Conservation (phyloP, 1,140 invertebrate genomes). For the Brachionus rotundiformis region DNA sequence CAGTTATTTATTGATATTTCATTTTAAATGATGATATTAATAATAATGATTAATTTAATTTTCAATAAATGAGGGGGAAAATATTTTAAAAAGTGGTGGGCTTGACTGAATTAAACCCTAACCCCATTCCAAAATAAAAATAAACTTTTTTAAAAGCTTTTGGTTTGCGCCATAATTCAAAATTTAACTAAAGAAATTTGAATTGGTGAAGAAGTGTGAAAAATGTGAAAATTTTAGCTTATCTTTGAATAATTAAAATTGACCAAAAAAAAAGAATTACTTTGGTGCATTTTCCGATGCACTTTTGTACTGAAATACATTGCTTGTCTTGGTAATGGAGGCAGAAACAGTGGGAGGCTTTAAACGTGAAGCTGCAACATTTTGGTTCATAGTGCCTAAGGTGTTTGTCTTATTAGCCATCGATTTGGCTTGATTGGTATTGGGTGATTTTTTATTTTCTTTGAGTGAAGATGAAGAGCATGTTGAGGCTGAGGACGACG, state of each 20-base stretch:
- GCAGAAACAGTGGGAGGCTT: conserved; percentile 1
- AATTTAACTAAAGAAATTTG: too few species aligned
- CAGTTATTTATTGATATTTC: too few species aligned
- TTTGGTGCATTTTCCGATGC: neutral
- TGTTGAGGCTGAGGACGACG: conserved; percentile 12
- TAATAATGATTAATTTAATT: too few species aligned
- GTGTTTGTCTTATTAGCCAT: neutral
- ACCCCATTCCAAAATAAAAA: too few species aligned
- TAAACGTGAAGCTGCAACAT: neutral
- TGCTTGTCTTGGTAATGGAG: neutral
- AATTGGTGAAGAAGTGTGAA: too few species aligned
- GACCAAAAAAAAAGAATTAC: neutral
- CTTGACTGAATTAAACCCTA: too few species aligned
- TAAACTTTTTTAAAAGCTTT: too few species aligned
- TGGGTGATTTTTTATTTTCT: conserved; percentile 42
- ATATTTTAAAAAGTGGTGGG: too few species aligned
- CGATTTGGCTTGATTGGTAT: conserved; percentile 35
- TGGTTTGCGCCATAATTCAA: too few species aligned
- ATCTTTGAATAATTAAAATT: neutral
- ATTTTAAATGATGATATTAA: too few species aligned
- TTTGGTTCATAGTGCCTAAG: neutral
- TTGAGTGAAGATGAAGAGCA: conserved; percentile 32
- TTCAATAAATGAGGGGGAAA: too few species aligned
- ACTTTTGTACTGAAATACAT: neutral
- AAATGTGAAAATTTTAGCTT: neutral